Evolutionary conservation across 2,888 invertebrate species (phyloP).

Genomic region (Caenorhabditis wallacei): DNA sequence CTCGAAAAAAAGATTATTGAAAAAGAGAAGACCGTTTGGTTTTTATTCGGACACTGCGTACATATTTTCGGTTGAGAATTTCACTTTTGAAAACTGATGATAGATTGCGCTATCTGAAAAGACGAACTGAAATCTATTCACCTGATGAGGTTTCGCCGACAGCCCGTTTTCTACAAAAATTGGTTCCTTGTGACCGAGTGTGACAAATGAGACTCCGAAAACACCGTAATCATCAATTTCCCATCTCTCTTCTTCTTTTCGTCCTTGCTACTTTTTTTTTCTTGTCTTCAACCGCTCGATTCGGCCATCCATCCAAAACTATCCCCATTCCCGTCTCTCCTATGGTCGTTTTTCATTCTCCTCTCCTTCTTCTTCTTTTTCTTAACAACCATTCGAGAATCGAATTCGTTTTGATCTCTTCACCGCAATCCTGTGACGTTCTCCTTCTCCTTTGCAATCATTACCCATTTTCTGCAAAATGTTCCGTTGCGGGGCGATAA

Average conservation of each 20-base stretch:
- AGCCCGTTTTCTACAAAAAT: not conserved
- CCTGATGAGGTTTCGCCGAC: too few relatives aligned
- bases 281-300: not conserved
- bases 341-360: not conserved
- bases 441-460: slow-evolving; percentile 14
- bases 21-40: not conserved
- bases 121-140: too few relatives aligned
- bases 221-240: slow-evolving; percentile 34
- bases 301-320: slow-evolving; percentile 3
- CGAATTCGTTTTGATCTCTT: slow-evolving; percentile 18
- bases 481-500: not conserved
- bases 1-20: not conserved
- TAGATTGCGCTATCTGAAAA: too few relatives aligned
- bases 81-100: too few relatives aligned
- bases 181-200: not conserved
- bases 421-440: slow-evolving; percentile 1
- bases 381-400: slow-evolving; percentile 45
- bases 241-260: slow-evolving; percentile 33
- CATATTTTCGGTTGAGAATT: too few relatives aligned
- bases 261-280: slow-evolving; percentile 44
- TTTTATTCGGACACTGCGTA: too few relatives aligned
- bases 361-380: not conserved
- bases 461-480: not conserved
- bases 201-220: slow-evolving; percentile 8
- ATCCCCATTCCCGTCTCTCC: slow-evolving; percentile 8